phyloP scores from a whole-genome alignment of 2,797 vertebrate species.

The Furcifer pardalis region DNA sequence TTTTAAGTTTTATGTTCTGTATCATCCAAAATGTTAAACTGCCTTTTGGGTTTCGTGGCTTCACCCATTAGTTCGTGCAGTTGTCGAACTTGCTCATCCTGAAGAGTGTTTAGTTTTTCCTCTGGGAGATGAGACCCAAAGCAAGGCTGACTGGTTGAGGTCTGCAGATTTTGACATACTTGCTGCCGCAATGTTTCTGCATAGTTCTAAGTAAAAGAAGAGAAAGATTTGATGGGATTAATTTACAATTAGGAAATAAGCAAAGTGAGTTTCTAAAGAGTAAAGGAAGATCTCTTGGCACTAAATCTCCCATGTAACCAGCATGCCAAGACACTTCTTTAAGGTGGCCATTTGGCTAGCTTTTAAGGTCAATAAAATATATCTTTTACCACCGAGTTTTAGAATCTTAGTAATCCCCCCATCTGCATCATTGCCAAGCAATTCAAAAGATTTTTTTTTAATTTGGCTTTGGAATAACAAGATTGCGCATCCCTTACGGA shows the following conservation, averaged over 20 bases:
- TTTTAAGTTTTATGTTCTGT: slow-evolving; percentile 43
- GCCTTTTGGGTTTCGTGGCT: slow-evolving; percentile 84
- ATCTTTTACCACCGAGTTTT: background rate
- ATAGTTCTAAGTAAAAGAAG: slow-evolving; percentile 70
- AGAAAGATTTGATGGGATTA: background rate
- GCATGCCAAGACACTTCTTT: background rate
- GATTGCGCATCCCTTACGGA: too few species aligned
- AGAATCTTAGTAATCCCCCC: background rate
- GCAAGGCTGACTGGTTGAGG: slow-evolving; percentile 46
- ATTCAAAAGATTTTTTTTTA: background rate
- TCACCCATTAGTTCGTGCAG: slow-evolving; percentile 93
- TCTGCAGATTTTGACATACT: slow-evolving; percentile 60
- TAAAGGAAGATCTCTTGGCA: background rate
- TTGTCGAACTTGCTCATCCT: slow-evolving; percentile 89
- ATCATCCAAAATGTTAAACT: slow-evolving; percentile 80
- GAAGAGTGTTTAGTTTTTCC: slow-evolving; percentile 82
- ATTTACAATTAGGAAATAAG: background rate
- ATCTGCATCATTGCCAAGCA: background rate
- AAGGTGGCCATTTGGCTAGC: background rate
- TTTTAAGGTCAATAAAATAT: background rate
- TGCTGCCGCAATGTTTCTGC: slow-evolving; percentile 74
- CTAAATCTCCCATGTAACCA: background rate
- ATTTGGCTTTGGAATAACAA: background rate
- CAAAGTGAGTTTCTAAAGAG: background rate
- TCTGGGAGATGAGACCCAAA: slow-evolving; percentile 75